Conservation (phyloP, 2,113 vertebrate species). For the Phalacrocorax pelagicus region DNA sequence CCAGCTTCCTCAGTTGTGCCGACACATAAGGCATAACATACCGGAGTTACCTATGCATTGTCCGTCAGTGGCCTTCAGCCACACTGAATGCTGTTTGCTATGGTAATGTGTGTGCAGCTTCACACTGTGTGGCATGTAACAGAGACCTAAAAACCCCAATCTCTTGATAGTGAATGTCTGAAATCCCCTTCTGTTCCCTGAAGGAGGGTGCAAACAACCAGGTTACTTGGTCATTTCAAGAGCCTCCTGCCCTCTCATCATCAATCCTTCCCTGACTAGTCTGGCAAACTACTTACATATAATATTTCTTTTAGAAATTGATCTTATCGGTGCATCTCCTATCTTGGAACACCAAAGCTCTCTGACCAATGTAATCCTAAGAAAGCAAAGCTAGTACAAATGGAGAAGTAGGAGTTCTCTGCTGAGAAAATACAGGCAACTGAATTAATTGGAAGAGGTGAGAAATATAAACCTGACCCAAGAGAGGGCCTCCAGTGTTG, state of each 20-base stretch:
- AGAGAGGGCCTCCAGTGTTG: neutral
- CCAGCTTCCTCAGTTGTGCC: neutral
- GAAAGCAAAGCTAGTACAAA: conserved; percentile 38
- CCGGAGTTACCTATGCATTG: neutral
- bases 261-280: neutral
- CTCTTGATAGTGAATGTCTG: neutral
- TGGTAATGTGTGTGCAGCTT: neutral
- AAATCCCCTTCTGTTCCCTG: neutral
- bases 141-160: neutral
- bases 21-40: neutral
- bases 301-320: neutral
- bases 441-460: conserved; percentile 50
- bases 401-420: conserved; percentile 26
- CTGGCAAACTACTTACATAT: neutral
- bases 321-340: conserved; percentile 13
- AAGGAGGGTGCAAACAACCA: neutral
- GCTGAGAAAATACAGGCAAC: conserved; percentile 19
- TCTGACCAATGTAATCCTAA: conserved; percentile 10
- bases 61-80: neutral
- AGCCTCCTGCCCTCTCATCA: neutral
- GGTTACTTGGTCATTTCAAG: neutral
- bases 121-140: neutral
- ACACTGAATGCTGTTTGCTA: neutral
- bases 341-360: conserved; percentile 7
- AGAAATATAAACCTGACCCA: conserved; percentile 27